Evolutionary conservation across 2,797 vertebrate species (phyloP).

Genomic region (Diceros bicornis): DNA sequence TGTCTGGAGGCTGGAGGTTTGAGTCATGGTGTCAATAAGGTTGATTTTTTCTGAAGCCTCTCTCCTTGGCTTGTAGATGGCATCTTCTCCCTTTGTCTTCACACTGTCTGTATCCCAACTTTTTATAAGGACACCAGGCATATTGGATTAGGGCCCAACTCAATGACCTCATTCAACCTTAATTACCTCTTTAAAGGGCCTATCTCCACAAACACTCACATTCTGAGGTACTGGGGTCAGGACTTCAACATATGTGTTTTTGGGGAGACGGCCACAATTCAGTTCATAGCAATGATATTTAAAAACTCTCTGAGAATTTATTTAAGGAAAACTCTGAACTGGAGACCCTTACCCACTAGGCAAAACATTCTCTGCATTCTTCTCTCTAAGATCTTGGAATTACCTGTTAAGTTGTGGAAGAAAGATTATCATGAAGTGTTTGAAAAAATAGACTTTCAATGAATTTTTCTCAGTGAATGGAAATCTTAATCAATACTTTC

Average conservation of each 20-base stretch:
- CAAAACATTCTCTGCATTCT: neutral
- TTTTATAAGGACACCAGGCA: neutral
- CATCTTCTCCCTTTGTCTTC: neutral
- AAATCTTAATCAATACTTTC: constrained; percentile 2
- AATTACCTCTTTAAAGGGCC: neutral
- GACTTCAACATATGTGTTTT: neutral
- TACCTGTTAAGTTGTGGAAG: neutral
- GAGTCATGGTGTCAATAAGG: neutral
- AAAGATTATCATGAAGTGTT: neutral
- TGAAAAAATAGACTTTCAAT: neutral
- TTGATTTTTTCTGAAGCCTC: neutral
- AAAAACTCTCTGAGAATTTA: neutral
- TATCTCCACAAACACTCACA: neutral
- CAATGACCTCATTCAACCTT: neutral
- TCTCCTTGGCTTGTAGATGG: neutral
- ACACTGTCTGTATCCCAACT: neutral
- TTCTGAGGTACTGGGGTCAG: neutral
- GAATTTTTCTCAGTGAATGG: neutral
- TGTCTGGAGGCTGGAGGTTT: neutral
- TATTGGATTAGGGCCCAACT: neutral
- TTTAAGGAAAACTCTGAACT: constrained; percentile 6
- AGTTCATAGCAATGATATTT: neutral
- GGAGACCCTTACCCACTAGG: neutral
- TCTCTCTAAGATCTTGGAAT: neutral
- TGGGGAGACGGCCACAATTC: neutral